Percentiles rank a stretch among this genome's conserved stretches.
These are phyloP conservation scores for Odontophorus gujanensis DNA, from an alignment of 2,113 vertebrate genomes.

Conservation along the genomic window DNA sequence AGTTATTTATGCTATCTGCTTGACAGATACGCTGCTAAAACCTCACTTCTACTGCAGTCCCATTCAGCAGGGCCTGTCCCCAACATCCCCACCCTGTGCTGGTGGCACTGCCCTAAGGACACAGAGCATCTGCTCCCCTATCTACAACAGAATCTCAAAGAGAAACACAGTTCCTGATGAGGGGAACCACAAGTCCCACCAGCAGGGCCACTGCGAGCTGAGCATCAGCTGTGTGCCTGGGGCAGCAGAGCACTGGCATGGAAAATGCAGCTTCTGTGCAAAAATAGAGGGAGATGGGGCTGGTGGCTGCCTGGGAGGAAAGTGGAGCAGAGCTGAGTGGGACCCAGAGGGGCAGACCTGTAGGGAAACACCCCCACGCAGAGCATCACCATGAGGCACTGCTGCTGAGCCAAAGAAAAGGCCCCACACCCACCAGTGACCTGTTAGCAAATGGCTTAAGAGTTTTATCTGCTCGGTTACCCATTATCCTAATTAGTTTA, in stretches of 20 bases:
- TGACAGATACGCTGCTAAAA: not conserved
- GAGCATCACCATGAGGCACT: fast-evolving
- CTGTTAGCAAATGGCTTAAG: constrained; percentile 14
- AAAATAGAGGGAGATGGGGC: not conserved
- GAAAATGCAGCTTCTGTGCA: constrained; percentile 26
- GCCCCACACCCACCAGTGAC: not conserved
- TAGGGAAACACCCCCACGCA: not conserved
- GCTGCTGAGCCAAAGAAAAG: not conserved
- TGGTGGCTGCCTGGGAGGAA: not conserved
- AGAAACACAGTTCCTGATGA: not conserved
- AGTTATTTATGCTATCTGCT: not conserved
- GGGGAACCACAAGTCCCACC: not conserved
- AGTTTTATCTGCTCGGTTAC: constrained; percentile 56
- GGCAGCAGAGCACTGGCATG: not conserved
- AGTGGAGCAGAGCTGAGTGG: not conserved
- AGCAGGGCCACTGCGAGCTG: not conserved
- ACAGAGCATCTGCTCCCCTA: not conserved
- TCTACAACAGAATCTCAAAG: not conserved
- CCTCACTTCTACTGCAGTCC: not conserved
- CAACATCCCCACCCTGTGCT: not conserved
- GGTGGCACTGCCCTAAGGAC: not conserved
- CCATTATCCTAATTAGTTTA: constrained; percentile 67
- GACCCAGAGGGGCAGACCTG: not conserved
- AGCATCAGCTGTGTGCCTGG: not conserved
- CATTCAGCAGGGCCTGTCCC: not conserved